Percentiles rank a stretch among this genome's conserved stretches.
Evolutionary conservation across 1,140 invertebrate species (phyloP).

Genomic region (Rhizoglyphus robini): DNA sequence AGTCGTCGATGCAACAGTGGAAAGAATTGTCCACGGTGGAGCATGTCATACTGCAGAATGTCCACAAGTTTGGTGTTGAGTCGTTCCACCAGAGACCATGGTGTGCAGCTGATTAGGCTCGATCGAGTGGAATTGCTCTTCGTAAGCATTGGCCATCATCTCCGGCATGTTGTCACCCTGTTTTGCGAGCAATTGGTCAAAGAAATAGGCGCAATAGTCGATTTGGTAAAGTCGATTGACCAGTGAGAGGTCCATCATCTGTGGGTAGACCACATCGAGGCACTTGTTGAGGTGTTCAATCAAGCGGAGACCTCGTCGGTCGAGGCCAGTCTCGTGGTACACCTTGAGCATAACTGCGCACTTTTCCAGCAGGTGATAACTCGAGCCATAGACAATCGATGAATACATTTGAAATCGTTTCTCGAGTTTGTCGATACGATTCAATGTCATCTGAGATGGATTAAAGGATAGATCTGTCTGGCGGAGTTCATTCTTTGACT

Average conservation of each 20-base stretch:
- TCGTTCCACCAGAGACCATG: too few species aligned
- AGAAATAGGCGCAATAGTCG: background rate
- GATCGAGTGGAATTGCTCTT: too few species aligned
- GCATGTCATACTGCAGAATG: background rate
- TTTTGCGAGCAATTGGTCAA: background rate
- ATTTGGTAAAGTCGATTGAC: background rate
- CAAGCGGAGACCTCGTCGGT: background rate
- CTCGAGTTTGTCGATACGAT: background rate
- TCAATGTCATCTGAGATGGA: background rate
- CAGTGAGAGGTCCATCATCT: background rate
- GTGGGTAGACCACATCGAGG: background rate
- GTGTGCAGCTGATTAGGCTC: too few species aligned
- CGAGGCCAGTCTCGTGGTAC: background rate
- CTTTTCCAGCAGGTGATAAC: background rate
- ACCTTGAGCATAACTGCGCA: background rate
- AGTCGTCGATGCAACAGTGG: too few species aligned
- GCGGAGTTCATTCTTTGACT: too few species aligned
- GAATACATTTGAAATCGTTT: background rate
- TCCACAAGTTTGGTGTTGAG: background rate
- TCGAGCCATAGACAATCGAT: background rate
- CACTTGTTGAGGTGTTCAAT: background rate
- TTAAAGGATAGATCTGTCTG: too few species aligned
- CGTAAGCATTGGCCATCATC: too few species aligned
- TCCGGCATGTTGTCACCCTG: background rate
- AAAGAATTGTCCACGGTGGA: background rate